Conservation (phyloP, 2,113 vertebrate genomes). For the Plotosus lineatus region DNA sequence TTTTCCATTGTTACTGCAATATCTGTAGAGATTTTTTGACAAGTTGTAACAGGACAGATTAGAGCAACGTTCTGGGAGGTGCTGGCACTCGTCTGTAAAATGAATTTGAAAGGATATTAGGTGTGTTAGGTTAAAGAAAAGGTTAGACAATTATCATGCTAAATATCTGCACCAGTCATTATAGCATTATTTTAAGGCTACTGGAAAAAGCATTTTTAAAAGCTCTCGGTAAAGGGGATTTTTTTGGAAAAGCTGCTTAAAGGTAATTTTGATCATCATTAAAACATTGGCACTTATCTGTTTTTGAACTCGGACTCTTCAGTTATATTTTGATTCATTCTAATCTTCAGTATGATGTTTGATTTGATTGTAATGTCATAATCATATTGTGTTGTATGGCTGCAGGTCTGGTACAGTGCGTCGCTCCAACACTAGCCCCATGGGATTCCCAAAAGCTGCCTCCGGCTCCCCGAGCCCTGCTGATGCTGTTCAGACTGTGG, state of each 20-base stretch:
- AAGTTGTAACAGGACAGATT: background rate
- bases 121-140: background rate
- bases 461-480: slow-evolving; percentile 83
- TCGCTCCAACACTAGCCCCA: slow-evolving; percentile 92
- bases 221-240: too few species aligned
- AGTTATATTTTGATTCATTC: background rate
- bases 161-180: too few species aligned
- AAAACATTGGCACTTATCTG: too few species aligned
- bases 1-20: slow-evolving; percentile 1
- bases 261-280: too few species aligned
- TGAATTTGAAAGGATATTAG: slow-evolving; percentile 8
- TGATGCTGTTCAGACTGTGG: slow-evolving; percentile 75
- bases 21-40: background rate
- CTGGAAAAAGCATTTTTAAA: too few species aligned
- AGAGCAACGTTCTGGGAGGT: background rate
- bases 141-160: too few species aligned
- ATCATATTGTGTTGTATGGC: slow-evolving; percentile 16
- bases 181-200: too few species aligned
- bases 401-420: slow-evolving; percentile 84
- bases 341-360: background rate
- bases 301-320: too few species aligned
- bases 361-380: background rate
- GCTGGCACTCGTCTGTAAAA: background rate
- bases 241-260: too few species aligned
- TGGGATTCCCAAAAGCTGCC: slow-evolving; percentile 87